phyloP scores from a whole-genome alignment of 2,888 invertebrate species.

The Neoascia interrupta region DNA sequence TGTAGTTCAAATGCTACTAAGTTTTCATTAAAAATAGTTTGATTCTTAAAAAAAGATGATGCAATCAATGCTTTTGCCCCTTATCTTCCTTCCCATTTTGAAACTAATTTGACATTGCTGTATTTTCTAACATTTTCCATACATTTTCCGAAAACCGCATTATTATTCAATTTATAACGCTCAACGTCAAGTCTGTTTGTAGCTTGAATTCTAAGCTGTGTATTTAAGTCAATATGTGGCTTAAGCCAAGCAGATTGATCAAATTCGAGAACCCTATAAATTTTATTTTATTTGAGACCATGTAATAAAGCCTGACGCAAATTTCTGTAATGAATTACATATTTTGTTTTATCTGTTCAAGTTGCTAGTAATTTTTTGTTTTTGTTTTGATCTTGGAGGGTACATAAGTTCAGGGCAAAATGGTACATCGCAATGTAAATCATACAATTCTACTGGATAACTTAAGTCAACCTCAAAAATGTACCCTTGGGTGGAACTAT shows the following conservation, averaged over 20 bases:
- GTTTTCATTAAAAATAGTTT: not conserved
- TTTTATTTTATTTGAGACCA: not conserved
- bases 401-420: not conserved
- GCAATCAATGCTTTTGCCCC: not conserved
- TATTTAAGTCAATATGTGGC: no score
- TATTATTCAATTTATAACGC: not conserved
- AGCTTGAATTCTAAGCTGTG: no score
- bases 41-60: not conserved
- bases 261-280: not conserved
- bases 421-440: not conserved
- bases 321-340: constrained; percentile 2
- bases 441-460: not conserved
- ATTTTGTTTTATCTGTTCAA: not conserved
- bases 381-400: not conserved
- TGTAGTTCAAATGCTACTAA: not conserved
- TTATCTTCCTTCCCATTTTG: not conserved
- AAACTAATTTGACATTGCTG: constrained; percentile 1
- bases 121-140: constrained; percentile 16
- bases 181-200: not conserved
- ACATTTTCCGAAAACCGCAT: no score
- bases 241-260: no score
- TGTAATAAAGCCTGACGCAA: not conserved
- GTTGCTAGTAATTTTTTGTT: not conserved
- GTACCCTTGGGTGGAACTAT: not conserved
- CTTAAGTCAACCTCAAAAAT: constrained; percentile 2